Percentiles rank a stretch among this genome's conserved stretches.
Evolutionary conservation across 2,113 vertebrate species (phyloP).

Genomic region (Anseranas semipalmata): DNA sequence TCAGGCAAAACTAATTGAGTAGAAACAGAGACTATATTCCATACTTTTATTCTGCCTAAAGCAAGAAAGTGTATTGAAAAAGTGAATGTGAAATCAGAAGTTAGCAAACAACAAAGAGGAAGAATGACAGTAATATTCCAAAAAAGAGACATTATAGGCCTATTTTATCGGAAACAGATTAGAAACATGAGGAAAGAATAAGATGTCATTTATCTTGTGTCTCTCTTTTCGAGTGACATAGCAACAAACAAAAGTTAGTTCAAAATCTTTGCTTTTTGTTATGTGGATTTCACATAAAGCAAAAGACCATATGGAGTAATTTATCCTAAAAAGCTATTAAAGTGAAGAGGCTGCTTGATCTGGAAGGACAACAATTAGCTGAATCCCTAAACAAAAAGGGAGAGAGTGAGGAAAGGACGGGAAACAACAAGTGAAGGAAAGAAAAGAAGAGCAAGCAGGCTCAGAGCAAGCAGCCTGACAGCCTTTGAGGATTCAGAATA

Average conservation of each 20-base stretch:
- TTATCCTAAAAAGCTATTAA: background rate
- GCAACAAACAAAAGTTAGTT: conserved; percentile 21
- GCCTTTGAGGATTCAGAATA: background rate
- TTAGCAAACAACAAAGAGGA: conserved; percentile 21
- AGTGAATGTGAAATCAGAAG: conserved; percentile 35
- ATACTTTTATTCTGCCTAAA: conserved; percentile 21
- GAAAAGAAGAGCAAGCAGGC: background rate
- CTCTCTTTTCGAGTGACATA: background rate
- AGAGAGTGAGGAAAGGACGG: background rate
- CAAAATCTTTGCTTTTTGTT: conserved; percentile 9
- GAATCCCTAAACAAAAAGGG: background rate
- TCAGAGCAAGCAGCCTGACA: background rate
- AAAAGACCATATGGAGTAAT: conserved; percentile 16
- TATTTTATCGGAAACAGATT: background rate
- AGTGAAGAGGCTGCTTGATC: conserved; percentile 7
- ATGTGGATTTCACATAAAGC: background rate
- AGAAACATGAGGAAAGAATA: conserved; percentile 15
- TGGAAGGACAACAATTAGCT: conserved; percentile 10
- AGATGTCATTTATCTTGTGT: conserved; percentile 37
- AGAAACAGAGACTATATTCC: background rate
- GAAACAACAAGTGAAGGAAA: background rate
- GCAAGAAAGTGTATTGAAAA: conserved; percentile 14
- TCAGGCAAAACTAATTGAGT: conserved; percentile 15
- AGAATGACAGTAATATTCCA: conserved; percentile 12
- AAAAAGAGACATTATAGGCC: background rate